Evolutionary conservation across 1,140 invertebrate genomes (phyloP).

Genomic region (Thaumatotibia leucotreta): DNA sequence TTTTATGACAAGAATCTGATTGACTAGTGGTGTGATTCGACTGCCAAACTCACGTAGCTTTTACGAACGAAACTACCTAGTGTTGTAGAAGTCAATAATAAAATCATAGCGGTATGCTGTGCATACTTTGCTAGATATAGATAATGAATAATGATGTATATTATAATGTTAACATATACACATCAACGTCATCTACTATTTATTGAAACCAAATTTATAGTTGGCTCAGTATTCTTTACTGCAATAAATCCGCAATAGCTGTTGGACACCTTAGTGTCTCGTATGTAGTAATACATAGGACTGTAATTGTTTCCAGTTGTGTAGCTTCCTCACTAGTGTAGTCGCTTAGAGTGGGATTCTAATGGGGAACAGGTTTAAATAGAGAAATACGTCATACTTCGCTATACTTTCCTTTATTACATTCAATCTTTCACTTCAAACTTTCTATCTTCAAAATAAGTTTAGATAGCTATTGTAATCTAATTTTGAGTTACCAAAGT

Average conservation of each 20-base stretch:
- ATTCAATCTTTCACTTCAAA: slow-evolving; percentile 24
- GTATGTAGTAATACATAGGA: background rate
- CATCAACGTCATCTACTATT: background rate
- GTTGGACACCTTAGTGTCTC: slow-evolving; percentile 10
- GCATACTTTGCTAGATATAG: slow-evolving; percentile 34
- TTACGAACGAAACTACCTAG: slow-evolving; percentile 11
- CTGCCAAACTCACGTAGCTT: slow-evolving; percentile 23
- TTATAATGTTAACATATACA: background rate
- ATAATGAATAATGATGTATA: background rate
- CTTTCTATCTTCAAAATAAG: slow-evolving; percentile 23
- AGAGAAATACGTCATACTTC: slow-evolving; percentile 21
- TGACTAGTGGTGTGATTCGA: slow-evolving; percentile 37
- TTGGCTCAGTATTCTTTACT: slow-evolving; percentile 40
- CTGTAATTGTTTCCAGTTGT: background rate
- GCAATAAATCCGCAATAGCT: slow-evolving; percentile 36
- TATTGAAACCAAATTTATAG: slow-evolving; percentile 20
- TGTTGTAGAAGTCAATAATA: slow-evolving; percentile 9
- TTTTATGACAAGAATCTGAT: slow-evolving; percentile 23
- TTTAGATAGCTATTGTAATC: slow-evolving; percentile 46
- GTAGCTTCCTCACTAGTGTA: background rate
- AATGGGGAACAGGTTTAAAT: slow-evolving; percentile 4
- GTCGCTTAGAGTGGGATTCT: slow-evolving; percentile 19
- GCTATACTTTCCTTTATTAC: slow-evolving; percentile 23
- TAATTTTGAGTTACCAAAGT: slow-evolving; percentile 67
- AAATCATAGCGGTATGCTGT: slow-evolving; percentile 36